Conservation (phyloP, 2,797 vertebrate genomes). For the Xenops minutus region DNA sequence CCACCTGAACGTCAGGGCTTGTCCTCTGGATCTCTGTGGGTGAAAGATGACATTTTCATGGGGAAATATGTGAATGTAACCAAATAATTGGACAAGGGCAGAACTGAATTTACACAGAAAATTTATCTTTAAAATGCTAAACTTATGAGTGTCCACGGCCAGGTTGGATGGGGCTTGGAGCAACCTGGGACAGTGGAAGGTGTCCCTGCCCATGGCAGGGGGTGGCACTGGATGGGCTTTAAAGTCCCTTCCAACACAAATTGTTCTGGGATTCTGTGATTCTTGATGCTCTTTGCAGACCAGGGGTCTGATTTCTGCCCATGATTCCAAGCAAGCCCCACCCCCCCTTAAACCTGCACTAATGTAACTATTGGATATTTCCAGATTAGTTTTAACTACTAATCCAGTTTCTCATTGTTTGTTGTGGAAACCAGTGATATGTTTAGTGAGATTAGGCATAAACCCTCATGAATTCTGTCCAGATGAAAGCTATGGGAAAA, state of each 20-base stretch:
- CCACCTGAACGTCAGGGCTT: background rate
- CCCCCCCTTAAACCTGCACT: background rate
- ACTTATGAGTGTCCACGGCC: background rate
- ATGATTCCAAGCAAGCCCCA: fast-evolving
- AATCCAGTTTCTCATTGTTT: background rate
- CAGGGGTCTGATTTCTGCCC: background rate
- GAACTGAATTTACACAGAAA: background rate
- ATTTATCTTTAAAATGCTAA: background rate
- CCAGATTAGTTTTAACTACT: background rate
- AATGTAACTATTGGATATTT: background rate
- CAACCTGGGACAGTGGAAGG: fast-evolving
- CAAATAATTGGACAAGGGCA: background rate
- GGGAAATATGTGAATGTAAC: background rate
- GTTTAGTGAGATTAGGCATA: background rate
- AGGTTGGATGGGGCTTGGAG: background rate
- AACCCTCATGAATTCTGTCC: background rate
- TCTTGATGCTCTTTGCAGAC: background rate
- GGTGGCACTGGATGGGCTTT: background rate
- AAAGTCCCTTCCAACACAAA: background rate
- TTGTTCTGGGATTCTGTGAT: background rate
- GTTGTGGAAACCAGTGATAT: background rate
- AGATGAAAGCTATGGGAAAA: background rate
- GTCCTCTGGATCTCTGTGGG: fast-evolving
- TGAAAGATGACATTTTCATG: background rate
- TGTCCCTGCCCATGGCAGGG: background rate